phyloP scores from a whole-genome alignment of 2,888 invertebrate species.

The Leptinotarsa tumamoca region DNA sequence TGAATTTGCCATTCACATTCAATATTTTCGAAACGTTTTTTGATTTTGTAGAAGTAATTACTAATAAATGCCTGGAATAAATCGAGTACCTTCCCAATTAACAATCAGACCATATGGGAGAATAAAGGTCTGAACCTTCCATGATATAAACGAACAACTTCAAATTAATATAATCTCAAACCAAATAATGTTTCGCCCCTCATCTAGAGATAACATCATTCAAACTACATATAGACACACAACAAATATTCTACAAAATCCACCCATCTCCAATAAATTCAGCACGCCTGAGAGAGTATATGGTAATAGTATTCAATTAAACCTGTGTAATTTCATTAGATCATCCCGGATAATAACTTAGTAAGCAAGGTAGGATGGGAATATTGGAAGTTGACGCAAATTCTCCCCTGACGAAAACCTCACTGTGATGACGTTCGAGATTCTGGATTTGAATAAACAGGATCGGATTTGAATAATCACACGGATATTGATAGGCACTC shows the following conservation, averaged over 20 bases:
- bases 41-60: too few species aligned
- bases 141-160: too few species aligned
- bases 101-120: too few species aligned
- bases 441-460: conserved; percentile 18
- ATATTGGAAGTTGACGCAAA: conserved; percentile 36
- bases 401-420: conserved; percentile 30
- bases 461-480: conserved; percentile 8
- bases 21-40: too few species aligned
- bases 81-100: too few species aligned
- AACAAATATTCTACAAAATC: conserved; percentile 7
- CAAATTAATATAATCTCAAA: too few species aligned
- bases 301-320: conserved; percentile 39
- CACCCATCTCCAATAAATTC: not conserved
- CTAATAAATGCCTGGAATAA: too few species aligned
- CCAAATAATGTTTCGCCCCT: too few species aligned
- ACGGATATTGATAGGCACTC: too few species aligned
- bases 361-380: conserved; percentile 38
- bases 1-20: too few species aligned
- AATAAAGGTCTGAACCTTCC: too few species aligned
- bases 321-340: conserved; percentile 38
- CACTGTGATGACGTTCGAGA: not conserved
- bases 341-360: conserved; percentile 39
- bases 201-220: too few species aligned
- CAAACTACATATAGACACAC: not conserved
- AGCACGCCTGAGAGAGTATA: not conserved